Conservation (phyloP, 2,113 vertebrate genomes). For the Erythrolamprus reginae region DNA sequence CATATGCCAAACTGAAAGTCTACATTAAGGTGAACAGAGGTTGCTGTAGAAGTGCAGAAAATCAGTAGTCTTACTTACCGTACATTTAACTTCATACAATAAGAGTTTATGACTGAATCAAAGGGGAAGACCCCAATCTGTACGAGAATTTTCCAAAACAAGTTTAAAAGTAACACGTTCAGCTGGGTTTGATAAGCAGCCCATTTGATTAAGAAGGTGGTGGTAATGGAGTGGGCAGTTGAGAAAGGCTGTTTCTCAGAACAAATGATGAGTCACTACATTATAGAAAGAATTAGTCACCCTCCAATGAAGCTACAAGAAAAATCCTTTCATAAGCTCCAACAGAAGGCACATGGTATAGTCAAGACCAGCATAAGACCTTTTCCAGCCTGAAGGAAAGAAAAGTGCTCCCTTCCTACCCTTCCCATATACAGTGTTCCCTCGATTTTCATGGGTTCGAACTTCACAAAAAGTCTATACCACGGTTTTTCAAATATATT, state of each 20-base stretch:
- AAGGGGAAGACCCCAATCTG: conserved; percentile 17
- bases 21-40: background rate
- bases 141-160: conserved; percentile 33
- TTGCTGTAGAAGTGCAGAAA: background rate
- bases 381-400: background rate
- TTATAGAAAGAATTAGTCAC: conserved; percentile 62
- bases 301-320: conserved; percentile 31
- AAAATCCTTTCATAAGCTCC: conserved; percentile 44
- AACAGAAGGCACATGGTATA: conserved; percentile 36
- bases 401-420: background rate
- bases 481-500: too few species aligned
- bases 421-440: too few species aligned
- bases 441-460: too few species aligned
- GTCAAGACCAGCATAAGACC: background rate
- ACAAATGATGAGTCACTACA: conserved; percentile 59
- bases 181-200: conserved; percentile 42
- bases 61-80: conserved; percentile 45
- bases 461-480: too few species aligned
- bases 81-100: conserved; percentile 21
- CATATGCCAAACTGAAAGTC: conserved; percentile 3
- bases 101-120: conserved; percentile 39
- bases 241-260: conserved; percentile 53
- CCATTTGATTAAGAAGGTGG: conserved; percentile 26
- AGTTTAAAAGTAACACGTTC: conserved; percentile 10
- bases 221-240: conserved; percentile 35